A percentile compares a stretch with the other conserved stretches of the same genome.
phyloP scores from a whole-genome alignment of 1,140 invertebrate species.

The Rhopalosiphum maidis region DNA sequence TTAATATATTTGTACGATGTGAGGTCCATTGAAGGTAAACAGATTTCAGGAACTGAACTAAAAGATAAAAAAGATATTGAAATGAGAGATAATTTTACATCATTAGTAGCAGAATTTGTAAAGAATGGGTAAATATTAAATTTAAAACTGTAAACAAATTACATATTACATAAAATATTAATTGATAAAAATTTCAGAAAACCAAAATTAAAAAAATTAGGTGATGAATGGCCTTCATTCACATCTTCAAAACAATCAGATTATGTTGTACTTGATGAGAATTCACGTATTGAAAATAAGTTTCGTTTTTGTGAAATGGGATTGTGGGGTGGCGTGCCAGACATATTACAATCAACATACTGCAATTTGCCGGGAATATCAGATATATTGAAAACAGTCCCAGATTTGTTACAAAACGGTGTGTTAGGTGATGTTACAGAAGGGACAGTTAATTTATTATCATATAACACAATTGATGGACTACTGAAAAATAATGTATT shows the following conservation, averaged over 20 bases:
- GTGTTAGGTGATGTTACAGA: conserved; percentile 31
- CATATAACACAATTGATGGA: not conserved
- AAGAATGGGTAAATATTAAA: conserved; percentile 63
- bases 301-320: conserved; percentile 71
- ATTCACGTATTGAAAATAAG: conserved; percentile 64
- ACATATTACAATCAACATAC: conserved; percentile 65
- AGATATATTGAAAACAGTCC: conserved; percentile 55
- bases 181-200: conserved; percentile 58
- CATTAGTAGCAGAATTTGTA: conserved; percentile 73
- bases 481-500: not conserved
- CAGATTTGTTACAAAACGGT: conserved; percentile 50
- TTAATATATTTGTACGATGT: conserved; percentile 61
- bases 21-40: conserved; percentile 60
- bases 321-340: conserved; percentile 67
- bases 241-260: conserved; percentile 63
- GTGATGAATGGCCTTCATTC: conserved; percentile 62
- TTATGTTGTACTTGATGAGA: conserved; percentile 67
- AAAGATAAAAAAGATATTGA: conserved; percentile 66
- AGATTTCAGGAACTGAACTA: conserved; percentile 59
- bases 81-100: conserved; percentile 70
- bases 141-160: not conserved
- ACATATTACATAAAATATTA: conserved; percentile 24
- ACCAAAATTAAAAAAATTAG: conserved; percentile 58
- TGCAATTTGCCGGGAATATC: conserved; percentile 58
- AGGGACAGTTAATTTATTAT: conserved; percentile 16